A percentile compares a stretch with the other conserved stretches of the same genome.
Conservation (phyloP, 2,888 invertebrate genomes). For the Trissolcus brochymenae region DNA sequence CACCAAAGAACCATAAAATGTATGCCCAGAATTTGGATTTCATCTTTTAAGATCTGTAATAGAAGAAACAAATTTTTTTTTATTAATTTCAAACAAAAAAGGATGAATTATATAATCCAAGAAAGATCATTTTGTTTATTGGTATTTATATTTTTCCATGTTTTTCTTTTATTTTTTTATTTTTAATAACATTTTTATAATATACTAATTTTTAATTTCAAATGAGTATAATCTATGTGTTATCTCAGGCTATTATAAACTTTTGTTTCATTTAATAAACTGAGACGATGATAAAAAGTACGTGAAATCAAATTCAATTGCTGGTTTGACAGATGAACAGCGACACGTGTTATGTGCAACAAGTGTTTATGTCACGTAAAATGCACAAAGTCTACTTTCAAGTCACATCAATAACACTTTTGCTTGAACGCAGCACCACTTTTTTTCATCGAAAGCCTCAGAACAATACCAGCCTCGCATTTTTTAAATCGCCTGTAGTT, state of each 20-base stretch:
- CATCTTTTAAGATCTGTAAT: not conserved
- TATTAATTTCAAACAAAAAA: too few species aligned
- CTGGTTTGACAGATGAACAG: constrained; percentile 12
- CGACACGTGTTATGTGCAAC: constrained; percentile 23
- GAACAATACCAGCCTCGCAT: not conserved
- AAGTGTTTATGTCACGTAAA: constrained; percentile 33
- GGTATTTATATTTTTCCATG: too few species aligned
- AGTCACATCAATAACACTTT: constrained; percentile 17
- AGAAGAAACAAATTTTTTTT: not conserved
- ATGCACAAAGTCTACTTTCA: constrained; percentile 21
- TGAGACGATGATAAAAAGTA: not conserved
- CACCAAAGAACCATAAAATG: not conserved
- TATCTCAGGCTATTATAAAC: not conserved
- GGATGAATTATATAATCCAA: too few species aligned
- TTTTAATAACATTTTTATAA: too few species aligned
- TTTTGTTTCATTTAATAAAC: not conserved
- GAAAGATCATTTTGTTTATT: too few species aligned
- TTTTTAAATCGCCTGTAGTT: too few species aligned
- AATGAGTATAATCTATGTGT: too few species aligned
- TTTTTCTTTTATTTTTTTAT: too few species aligned
- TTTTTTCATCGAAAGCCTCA: constrained; percentile 12
- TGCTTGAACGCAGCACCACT: not conserved
- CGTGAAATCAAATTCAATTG: not conserved
- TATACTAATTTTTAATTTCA: too few species aligned
- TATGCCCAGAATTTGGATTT: constrained; percentile 2